Percentiles rank a stretch among this genome's conserved stretches.
Conservation (phyloP, 2,888 invertebrate species). For the Miltochrista miniata region DNA sequence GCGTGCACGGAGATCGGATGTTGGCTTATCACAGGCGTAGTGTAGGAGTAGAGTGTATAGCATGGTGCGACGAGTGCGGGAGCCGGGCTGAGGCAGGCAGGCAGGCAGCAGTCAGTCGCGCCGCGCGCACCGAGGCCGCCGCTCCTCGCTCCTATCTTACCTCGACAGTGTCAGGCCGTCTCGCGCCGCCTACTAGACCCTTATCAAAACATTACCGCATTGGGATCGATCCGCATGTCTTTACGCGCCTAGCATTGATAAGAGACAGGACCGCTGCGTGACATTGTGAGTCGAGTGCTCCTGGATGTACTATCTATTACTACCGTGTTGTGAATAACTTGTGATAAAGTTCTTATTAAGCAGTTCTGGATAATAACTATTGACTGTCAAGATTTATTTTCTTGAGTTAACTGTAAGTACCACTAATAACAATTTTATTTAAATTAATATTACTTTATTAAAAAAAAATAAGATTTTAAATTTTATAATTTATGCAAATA, state of each 20-base stretch:
- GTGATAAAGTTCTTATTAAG: conserved; percentile 44
- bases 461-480: conserved; percentile 26
- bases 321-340: conserved; percentile 58
- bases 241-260: conserved; percentile 58
- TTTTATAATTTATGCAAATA: no score
- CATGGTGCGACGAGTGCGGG: conserved; percentile 19
- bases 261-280: conserved; percentile 56
- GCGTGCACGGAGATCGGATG: conserved; percentile 35
- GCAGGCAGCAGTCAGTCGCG: conserved; percentile 62
- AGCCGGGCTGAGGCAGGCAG: conserved; percentile 7
- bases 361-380: conserved; percentile 33
- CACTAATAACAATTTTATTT: neutral
- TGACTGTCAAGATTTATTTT: conserved; percentile 25
- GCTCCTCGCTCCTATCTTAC: conserved; percentile 37
- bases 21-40: conserved; percentile 41
- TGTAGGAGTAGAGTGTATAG: conserved; percentile 18
- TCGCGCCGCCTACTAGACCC: conserved; percentile 45
- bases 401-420: conserved; percentile 37
- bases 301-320: conserved; percentile 38
- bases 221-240: conserved; percentile 76
- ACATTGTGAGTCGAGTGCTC: conserved; percentile 65
- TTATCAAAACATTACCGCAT: conserved; percentile 71
- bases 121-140: conserved; percentile 65
- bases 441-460: neutral
- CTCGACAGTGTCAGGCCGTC: conserved; percentile 16